These are phyloP conservation scores for Coturnix japonica DNA, from an alignment of 2,113 vertebrate species.

Conservation along the genomic window DNA sequence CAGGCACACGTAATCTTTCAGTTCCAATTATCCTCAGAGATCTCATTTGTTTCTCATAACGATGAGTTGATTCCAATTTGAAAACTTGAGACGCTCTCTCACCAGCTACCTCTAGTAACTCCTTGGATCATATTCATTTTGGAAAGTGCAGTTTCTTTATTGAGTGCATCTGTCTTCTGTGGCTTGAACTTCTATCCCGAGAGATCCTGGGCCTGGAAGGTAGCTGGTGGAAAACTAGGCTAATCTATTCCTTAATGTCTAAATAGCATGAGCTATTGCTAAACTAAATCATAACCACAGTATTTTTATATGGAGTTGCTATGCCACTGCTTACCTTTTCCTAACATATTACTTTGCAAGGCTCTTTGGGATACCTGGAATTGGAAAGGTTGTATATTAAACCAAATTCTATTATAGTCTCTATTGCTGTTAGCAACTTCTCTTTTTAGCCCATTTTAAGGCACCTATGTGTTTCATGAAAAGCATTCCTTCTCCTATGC, in stretches of 20 bases:
- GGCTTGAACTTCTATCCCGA: conserved; percentile 10
- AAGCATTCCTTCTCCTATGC: neutral
- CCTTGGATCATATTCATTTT: neutral
- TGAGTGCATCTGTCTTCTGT: neutral
- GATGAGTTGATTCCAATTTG: neutral
- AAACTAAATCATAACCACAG: conserved; percentile 20
- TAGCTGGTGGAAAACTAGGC: conserved; percentile 8
- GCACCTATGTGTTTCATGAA: neutral
- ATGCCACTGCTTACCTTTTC: conserved; percentile 19
- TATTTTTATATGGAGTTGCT: conserved; percentile 48
- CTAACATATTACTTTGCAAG: conserved; percentile 53
- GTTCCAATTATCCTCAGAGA: conserved; percentile 38
- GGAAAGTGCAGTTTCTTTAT: conserved; percentile 27
- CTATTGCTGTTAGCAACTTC: conserved; percentile 41
- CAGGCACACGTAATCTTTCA: conserved; percentile 21
- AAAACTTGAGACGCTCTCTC: neutral
- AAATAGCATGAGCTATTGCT: conserved; percentile 37
- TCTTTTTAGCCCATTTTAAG: conserved; percentile 8
- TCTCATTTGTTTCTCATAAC: conserved; percentile 9
- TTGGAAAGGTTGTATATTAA: conserved; percentile 58
- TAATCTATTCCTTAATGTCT: conserved; percentile 34
- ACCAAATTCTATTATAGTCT: conserved; percentile 46
- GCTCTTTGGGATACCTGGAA: conserved; percentile 45
- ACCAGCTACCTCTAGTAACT: neutral
- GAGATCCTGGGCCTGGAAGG: neutral